These are phyloP conservation scores for Drosophila bifasciata DNA, from an alignment of 1,140 invertebrate species.

Conservation along the genomic window DNA sequence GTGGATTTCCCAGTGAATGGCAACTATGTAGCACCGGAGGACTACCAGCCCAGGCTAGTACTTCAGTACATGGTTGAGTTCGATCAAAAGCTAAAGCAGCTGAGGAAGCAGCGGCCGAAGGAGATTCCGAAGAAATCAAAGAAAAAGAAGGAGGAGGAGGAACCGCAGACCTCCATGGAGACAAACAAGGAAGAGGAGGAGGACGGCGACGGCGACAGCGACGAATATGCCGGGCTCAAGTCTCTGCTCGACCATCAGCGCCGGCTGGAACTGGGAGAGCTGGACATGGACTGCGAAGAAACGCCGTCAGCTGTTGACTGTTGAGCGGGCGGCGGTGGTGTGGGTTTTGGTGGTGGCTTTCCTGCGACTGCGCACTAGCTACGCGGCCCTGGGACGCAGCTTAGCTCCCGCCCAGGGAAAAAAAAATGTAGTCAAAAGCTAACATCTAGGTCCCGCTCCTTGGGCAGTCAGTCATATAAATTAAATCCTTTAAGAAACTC, in stretches of 20 bases:
- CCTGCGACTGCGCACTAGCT: slow-evolving; percentile 53
- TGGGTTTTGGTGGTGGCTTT: slow-evolving; percentile 50
- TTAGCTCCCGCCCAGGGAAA: slow-evolving; percentile 46
- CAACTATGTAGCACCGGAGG: slow-evolving; percentile 83
- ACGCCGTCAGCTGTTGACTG: slow-evolving; percentile 51
- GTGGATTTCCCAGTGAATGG: slow-evolving; percentile 85
- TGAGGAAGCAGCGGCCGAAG: slow-evolving; percentile 13
- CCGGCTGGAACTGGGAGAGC: slow-evolving; percentile 65
- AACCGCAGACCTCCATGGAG: slow-evolving; percentile 17
- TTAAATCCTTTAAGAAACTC: neutral
- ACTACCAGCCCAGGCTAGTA: slow-evolving; percentile 84
- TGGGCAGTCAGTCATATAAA: slow-evolving; percentile 3
- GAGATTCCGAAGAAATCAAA: neutral
- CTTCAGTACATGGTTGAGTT: slow-evolving; percentile 85
- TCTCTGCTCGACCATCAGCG: slow-evolving; percentile 58
- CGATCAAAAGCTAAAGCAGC: slow-evolving; percentile 66
- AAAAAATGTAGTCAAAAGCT: slow-evolving; percentile 19
- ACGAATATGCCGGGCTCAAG: slow-evolving; percentile 48
- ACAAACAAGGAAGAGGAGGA: slow-evolving; percentile 12
- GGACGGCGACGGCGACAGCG: slow-evolving; percentile 40
- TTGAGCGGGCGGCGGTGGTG: slow-evolving; percentile 28
- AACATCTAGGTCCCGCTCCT: slow-evolving; percentile 25
- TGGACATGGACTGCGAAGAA: slow-evolving; percentile 65
- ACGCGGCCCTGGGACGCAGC: slow-evolving; percentile 48
- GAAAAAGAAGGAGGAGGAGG: neutral